Base-by-base conservation (phyloP, 2,113 vertebrate species). In the Oryzias woworae region DNA sequence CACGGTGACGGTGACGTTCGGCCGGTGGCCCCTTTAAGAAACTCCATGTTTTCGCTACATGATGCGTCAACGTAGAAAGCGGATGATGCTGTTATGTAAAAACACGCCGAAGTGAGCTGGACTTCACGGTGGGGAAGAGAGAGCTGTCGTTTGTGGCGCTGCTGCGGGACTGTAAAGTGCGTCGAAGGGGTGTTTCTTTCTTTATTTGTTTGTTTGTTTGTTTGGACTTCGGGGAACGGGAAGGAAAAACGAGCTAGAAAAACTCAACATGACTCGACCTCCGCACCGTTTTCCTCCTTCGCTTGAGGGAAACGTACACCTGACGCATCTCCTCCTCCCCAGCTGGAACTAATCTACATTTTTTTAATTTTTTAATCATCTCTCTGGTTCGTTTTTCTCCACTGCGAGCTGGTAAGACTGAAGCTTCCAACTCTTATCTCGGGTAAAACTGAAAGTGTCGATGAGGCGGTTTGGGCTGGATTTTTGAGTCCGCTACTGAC, bases 21-120 rank as follows among this genome's bases (percentile, higher is more conserved):
- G 61, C 58, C 75, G 72, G 54, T 53, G 60, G 91, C 85, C 92
- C 91, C 92, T 93, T 92, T 93, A 93, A 93, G 92, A 92, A 90
- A 90, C 92, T 91, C 92, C 92, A 93, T 92, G 90, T 92, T 92
- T 90, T 89, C 87, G 86, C 86, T 90, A 76, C 90, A 83, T 90
- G 90, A 91, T 92, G 90, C 90, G 92, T 91, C 90, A 91, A 92
- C 89, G 88, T 84, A 80, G 87, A 88, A 87, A 91, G 85, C 88
- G 87, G 90, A 92, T 89, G 91, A 92, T 92, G 90, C 83, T 85
- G 92, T 92, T 92, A 91, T 90, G 90, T 92, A 91, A 92, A 92
- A 90, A 89, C 87, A 86, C 55, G 75, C 83, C 82, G 71, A 87
- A 88, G 85, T 88, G 77, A 80, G 73, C 66, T 20, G 77, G 74